phyloP scores from a whole-genome alignment of 2,888 invertebrate genomes.

The Apoderus coryli region DNA sequence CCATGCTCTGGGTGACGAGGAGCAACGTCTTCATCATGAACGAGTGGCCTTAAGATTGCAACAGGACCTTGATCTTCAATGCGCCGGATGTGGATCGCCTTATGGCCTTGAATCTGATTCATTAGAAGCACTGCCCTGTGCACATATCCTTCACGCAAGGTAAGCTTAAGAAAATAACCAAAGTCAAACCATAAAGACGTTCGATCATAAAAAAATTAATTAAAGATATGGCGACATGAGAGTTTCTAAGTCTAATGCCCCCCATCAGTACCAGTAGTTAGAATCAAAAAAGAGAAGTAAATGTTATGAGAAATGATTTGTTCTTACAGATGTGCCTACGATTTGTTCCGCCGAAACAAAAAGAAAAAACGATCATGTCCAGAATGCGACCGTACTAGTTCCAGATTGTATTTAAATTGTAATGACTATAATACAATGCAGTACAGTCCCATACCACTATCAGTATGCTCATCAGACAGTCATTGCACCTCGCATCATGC shows the following conservation, averaged over 20 bases:
- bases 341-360: constrained; percentile 44
- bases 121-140: constrained; percentile 71
- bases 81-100: constrained; percentile 69
- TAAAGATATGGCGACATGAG: too few species aligned
- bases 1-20: constrained; percentile 66
- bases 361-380: constrained; percentile 52
- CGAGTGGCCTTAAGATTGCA: constrained; percentile 50
- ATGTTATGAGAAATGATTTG: too few species aligned
- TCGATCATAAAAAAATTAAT: too few species aligned
- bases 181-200: too few species aligned
- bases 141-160: constrained; percentile 78
- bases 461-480: constrained; percentile 32
- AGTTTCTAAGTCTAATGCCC: too few species aligned
- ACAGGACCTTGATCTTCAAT: constrained; percentile 60
- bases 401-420: constrained; percentile 44
- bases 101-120: constrained; percentile 58
- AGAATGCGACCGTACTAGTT: constrained; percentile 53
- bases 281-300: too few species aligned
- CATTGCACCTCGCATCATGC: constrained; percentile 36
- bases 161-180: too few species aligned
- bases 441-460: constrained; percentile 36
- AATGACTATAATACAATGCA: constrained; percentile 26
- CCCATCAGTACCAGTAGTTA: too few species aligned
- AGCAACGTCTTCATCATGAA: constrained; percentile 60
- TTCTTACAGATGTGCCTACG: constrained; percentile 46